Evolutionary conservation across 2,113 vertebrate genomes (phyloP).

Genomic region (Dascyllus trimaculatus): DNA sequence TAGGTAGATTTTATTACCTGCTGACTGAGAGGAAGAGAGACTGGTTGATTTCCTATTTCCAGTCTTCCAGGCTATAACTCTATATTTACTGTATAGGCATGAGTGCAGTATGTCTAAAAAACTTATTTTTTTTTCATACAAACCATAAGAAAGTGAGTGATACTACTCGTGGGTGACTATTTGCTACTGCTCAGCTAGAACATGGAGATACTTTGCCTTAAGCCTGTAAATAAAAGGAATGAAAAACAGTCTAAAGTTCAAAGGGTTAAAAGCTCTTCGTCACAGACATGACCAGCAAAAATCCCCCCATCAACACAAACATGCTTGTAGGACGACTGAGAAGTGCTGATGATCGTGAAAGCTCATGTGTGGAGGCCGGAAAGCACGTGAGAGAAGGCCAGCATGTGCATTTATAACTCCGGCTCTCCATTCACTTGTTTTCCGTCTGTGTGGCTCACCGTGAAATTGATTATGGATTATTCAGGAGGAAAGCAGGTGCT

Average conservation of each 20-base stretch:
- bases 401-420: constrained; percentile 54
- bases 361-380: constrained; percentile 27
- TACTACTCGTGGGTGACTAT: background rate
- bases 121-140: no score
- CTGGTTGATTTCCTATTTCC: no score
- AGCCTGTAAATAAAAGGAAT: background rate
- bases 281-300: constrained; percentile 26
- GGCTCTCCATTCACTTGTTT: constrained; percentile 78
- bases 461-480: constrained; percentile 85
- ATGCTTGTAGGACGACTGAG: constrained; percentile 31
- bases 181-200: constrained; percentile 1
- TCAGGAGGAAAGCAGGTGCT: constrained; percentile 78
- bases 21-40: no score
- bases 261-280: constrained; percentile 52
- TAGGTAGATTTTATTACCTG: no score
- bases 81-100: no score
- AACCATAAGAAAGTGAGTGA: background rate
- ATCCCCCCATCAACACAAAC: background rate
- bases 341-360: constrained; percentile 71
- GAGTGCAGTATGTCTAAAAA: no score
- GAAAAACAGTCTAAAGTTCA: background rate
- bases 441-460: constrained; percentile 61
- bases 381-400: constrained; percentile 5
- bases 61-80: no score
- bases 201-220: background rate